Conservation (phyloP, 2,888 invertebrate species). For the Trissolcus japonicus region DNA sequence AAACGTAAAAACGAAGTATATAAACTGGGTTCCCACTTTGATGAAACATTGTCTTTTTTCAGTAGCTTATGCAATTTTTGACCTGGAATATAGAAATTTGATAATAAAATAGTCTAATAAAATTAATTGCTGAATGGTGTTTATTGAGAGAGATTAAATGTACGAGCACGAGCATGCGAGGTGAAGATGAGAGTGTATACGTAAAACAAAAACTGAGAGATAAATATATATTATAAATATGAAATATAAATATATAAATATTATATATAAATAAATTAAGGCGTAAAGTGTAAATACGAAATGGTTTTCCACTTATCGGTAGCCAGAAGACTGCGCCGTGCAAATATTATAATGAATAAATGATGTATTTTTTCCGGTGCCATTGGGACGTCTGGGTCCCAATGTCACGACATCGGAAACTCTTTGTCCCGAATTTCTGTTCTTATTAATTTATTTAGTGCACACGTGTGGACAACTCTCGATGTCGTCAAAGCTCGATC, state of each 20-base stretch:
- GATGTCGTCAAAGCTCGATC: conserved; percentile 9
- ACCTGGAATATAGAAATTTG: no score
- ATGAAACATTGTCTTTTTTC: conserved; percentile 21
- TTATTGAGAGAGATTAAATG: conserved; percentile 8
- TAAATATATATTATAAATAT: conserved; percentile 32
- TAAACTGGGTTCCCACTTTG: conserved; percentile 15
- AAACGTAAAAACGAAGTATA: conserved; percentile 25
- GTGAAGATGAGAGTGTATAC: conserved; percentile 53
- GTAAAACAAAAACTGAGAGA: conserved; percentile 55
- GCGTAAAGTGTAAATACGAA: conserved; percentile 64
- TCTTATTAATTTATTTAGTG: conserved; percentile 60
- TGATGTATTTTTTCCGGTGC: conserved; percentile 25
- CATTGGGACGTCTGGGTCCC: background rate
- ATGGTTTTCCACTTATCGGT: conserved; percentile 60
- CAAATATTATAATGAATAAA: conserved; percentile 59
- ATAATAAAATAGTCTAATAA: background rate
- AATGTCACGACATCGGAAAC: background rate
- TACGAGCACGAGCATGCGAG: conserved; percentile 17
- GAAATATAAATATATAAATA: conserved; percentile 35
- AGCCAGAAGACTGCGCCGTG: conserved; percentile 62
- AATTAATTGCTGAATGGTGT: background rate
- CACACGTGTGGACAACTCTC: conserved; percentile 41
- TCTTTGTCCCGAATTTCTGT: conserved; percentile 59
- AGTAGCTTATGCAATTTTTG: no score
- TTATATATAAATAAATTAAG: conserved; percentile 37